These are phyloP conservation scores for Doris montereyensis DNA, from an alignment of 2,888 invertebrate genomes.

Conservation along the genomic window DNA sequence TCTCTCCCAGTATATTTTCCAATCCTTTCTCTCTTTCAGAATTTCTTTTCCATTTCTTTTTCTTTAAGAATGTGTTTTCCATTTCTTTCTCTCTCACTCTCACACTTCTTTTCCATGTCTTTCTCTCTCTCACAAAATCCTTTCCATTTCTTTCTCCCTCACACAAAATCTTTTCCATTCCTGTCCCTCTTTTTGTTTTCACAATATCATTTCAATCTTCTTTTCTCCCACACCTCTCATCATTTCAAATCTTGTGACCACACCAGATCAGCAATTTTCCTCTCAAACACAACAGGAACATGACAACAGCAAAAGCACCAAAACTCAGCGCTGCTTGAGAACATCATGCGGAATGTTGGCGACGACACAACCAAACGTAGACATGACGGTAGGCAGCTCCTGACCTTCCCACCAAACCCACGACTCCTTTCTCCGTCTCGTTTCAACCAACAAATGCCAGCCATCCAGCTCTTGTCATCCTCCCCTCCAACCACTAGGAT, in stretches of 20 bases:
- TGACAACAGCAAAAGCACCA: background rate
- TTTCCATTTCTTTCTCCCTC: background rate
- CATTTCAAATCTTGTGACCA: slow-evolving; percentile 72
- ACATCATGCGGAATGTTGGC: slow-evolving; percentile 65
- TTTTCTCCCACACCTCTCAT: slow-evolving; percentile 65
- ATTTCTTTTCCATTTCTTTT: background rate
- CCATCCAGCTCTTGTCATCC: slow-evolving; percentile 72
- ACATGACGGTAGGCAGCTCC: slow-evolving; percentile 70
- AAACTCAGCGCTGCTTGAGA: slow-evolving; percentile 44
- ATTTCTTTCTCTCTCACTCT: background rate
- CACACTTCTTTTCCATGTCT: background rate
- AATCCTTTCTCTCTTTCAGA: background rate
- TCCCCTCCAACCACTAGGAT: slow-evolving; percentile 70
- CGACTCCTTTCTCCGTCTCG: slow-evolving; percentile 56
- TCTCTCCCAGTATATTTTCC: background rate
- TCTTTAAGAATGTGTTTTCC: background rate
- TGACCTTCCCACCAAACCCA: slow-evolving; percentile 67
- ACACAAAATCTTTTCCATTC: slow-evolving; percentile 57
- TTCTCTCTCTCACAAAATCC: background rate
- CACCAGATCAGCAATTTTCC: slow-evolving; percentile 65
- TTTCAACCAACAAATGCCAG: slow-evolving; percentile 65
- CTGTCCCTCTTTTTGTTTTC: slow-evolving; percentile 67
- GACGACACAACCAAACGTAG: slow-evolving; percentile 70
- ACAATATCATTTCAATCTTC: slow-evolving; percentile 54
- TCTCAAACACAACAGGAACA: background rate